Conservation (phyloP, 2,797 vertebrate genomes). For the Morus bassanus region DNA sequence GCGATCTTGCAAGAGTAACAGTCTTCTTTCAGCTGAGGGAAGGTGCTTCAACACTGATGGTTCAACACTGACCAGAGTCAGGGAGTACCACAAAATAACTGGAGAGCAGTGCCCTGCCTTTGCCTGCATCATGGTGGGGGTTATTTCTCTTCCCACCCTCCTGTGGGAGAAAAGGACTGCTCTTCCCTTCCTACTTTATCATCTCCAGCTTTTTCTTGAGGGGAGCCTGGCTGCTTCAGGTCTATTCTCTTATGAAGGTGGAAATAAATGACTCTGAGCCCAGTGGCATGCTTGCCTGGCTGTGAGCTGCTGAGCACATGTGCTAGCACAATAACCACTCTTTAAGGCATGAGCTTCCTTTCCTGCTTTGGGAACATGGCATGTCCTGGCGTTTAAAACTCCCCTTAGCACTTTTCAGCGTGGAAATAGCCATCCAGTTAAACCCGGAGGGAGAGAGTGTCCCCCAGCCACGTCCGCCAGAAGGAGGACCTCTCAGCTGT, state of each 20-base stretch:
- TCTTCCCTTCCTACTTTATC: not conserved
- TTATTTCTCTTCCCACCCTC: not conserved
- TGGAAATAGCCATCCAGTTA: not conserved
- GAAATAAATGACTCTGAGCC: not conserved
- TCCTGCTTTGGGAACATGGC: not conserved
- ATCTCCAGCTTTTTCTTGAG: not conserved
- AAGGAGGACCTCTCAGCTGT: not conserved
- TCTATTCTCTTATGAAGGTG: not conserved
- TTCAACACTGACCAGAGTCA: not conserved
- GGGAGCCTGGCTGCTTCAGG: not conserved
- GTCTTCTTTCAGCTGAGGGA: not conserved
- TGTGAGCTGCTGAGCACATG: not conserved
- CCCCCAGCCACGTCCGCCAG: not conserved
- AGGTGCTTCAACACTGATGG: not conserved
- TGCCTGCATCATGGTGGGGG: not conserved
- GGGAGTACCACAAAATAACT: not conserved
- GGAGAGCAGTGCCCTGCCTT: not conserved
- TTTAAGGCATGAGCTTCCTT: not conserved
- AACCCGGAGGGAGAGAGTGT: not conserved
- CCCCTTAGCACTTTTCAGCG: not conserved
- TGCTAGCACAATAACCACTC: not conserved
- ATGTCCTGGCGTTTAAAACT: not conserved
- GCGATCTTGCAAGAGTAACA: not conserved
- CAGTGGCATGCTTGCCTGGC: not conserved
- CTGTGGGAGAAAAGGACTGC: not conserved